phyloP scores from a whole-genome alignment of 1,140 invertebrate species.

The Stegodyphus dumicola region DNA sequence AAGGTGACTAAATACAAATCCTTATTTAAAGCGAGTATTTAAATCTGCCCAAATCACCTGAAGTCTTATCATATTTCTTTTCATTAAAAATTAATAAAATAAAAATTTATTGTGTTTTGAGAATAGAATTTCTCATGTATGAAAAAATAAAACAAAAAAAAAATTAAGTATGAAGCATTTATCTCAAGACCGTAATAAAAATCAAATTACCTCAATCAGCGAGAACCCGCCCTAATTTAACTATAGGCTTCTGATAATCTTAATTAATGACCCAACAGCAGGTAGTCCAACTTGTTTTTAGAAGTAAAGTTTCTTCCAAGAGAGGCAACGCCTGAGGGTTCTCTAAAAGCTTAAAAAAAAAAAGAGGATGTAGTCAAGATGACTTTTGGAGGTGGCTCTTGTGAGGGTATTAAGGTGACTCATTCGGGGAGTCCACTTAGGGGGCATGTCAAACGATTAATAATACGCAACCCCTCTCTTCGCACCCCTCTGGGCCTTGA shows the following conservation, averaged over 20 bases:
- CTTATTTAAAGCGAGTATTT: too few relatives aligned
- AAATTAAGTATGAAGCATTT: too few relatives aligned
- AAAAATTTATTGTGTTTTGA: too few relatives aligned
- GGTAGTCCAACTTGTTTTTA: conserved; percentile 24
- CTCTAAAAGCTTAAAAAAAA: background rate
- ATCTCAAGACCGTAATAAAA: background rate
- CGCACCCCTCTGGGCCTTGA: conserved; percentile 12
- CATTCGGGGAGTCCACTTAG: conserved; percentile 21
- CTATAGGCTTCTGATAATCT: conserved; percentile 53
- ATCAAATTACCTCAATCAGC: conserved; percentile 36
- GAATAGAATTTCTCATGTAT: too few relatives aligned
- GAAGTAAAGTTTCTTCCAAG: conserved; percentile 12
- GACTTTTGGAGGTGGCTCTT: background rate
- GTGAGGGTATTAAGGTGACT: conserved; percentile 18
- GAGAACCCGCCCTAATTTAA: conserved; percentile 42
- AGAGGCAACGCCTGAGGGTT: background rate
- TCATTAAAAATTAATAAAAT: too few relatives aligned
- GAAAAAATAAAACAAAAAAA: too few relatives aligned
- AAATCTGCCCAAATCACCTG: too few relatives aligned
- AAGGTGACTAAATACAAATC: too few relatives aligned
- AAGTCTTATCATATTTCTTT: too few relatives aligned
- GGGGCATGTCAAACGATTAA: conserved; percentile 47
- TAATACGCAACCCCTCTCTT: conserved; percentile 19
- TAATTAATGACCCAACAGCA: conserved; percentile 45
- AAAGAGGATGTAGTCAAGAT: conserved; percentile 5